phyloP scores from a whole-genome alignment of 1,140 invertebrate genomes.

The Amphibalanus amphitrite region DNA sequence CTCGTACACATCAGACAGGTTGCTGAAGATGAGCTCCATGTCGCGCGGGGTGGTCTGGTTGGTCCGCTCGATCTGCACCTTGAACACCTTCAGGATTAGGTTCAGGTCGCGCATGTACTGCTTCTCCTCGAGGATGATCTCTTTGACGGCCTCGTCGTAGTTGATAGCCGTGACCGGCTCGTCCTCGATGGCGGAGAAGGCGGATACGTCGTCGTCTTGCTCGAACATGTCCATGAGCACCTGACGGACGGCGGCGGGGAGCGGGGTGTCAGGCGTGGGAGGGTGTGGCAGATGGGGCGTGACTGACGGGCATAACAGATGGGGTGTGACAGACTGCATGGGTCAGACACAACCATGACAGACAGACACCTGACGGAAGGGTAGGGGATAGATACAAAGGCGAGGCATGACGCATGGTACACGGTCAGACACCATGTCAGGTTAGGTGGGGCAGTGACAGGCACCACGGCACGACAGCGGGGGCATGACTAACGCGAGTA shows the following conservation, averaged over 20 bases:
- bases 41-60: conserved; percentile 26
- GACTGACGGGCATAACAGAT: too few species aligned
- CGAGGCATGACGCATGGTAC: conserved; percentile 7
- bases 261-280: too few species aligned
- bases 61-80: conserved; percentile 15
- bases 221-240: conserved; percentile 93
- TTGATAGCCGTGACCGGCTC: conserved; percentile 26
- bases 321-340: too few species aligned
- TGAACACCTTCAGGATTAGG: conserved; percentile 90
- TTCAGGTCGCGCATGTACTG: conserved; percentile 86
- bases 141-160: conserved; percentile 83
- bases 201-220: conserved; percentile 45
- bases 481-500: too few species aligned
- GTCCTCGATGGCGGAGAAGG: conserved; percentile 23
- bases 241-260: conserved; percentile 35
- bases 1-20: conserved; percentile 92
- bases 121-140: conserved; percentile 84
- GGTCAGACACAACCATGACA: too few species aligned
- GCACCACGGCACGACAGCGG: too few species aligned
- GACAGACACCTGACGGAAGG: neutral
- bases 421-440: too few species aligned
- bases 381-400: conserved; percentile 6
- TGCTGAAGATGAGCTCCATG: conserved; percentile 80
- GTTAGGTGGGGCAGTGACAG: too few species aligned
- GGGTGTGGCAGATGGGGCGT: neutral